phyloP scores from a whole-genome alignment of 1,140 invertebrate genomes.

The Neodiprion lecontei region DNA sequence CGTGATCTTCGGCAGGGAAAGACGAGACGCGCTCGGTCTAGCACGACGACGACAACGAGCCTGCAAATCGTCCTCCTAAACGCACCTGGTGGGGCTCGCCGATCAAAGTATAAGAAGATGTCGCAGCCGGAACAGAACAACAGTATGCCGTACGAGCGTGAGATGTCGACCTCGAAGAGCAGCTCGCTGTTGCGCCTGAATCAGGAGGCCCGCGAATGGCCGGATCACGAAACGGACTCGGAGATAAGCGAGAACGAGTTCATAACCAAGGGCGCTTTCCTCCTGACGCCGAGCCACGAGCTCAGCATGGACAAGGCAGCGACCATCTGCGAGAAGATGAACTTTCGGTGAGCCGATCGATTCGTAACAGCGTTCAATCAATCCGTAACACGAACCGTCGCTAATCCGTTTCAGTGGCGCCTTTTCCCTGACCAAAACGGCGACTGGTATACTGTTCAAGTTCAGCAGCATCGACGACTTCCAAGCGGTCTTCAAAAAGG shows the following conservation, averaged over 20 bases:
- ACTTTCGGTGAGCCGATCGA: constrained; percentile 64
- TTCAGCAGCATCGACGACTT: constrained; percentile 85
- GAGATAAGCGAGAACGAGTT: constrained; percentile 57
- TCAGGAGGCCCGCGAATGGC: constrained; percentile 47
- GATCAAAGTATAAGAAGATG: constrained; percentile 51
- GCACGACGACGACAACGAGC: too few species aligned
- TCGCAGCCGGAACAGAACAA: constrained; percentile 40
- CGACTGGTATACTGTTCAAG: constrained; percentile 86
- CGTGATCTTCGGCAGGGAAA: too few species aligned
- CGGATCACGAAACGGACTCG: constrained; percentile 54
- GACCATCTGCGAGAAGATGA: constrained; percentile 87
- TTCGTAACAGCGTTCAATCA: too few species aligned
- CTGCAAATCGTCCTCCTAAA: too few species aligned
- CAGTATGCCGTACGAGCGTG: constrained; percentile 51
- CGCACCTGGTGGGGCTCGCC: too few species aligned
- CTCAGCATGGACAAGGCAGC: constrained; percentile 83
- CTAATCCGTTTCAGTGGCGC: constrained; percentile 66
- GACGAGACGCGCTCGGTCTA: neutral
- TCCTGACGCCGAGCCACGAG: constrained; percentile 82
- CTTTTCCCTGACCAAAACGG: constrained; percentile 84
- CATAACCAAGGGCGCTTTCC: constrained; percentile 74
- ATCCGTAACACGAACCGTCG: constrained; percentile 25
- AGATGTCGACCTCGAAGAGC: constrained; percentile 54
- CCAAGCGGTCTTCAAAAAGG: constrained; percentile 84
- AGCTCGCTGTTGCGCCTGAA: constrained; percentile 48